phyloP scores from a whole-genome alignment of 2,113 vertebrate species.

The Sclerurus mexicanus region DNA sequence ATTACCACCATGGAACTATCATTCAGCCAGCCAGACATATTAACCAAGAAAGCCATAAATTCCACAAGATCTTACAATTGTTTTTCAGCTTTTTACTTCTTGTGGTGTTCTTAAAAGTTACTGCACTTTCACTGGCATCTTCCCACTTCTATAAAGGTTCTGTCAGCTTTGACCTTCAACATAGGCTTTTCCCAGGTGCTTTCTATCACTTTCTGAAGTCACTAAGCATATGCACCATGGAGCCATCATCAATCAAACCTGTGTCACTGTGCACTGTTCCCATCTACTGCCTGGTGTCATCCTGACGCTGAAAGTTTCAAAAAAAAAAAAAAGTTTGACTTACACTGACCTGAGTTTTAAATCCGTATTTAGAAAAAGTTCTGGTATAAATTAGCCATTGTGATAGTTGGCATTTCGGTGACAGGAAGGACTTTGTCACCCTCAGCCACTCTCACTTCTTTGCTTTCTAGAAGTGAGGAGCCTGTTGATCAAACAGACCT shows the following conservation, averaged over 20 bases:
- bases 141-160: constrained; percentile 9
- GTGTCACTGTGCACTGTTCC: neutral
- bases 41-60: constrained; percentile 48
- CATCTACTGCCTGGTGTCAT: neutral
- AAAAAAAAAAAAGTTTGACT: neutral
- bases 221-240: neutral
- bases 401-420: neutral
- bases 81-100: constrained; percentile 22
- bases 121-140: constrained; percentile 2
- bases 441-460: neutral
- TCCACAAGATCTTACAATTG: neutral
- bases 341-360: neutral
- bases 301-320: neutral
- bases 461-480: neutral
- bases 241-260: neutral
- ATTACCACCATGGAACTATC: constrained; percentile 32
- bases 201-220: constrained; percentile 25
- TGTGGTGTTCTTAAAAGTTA: constrained; percentile 39
- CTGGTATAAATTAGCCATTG: neutral
- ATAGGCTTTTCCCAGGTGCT: neutral
- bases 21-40: constrained; percentile 37
- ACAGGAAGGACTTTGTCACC: neutral
- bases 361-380: neutral
- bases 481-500: neutral
- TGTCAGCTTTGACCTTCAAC: constrained; percentile 55